Evolutionary conservation across 2,113 vertebrate genomes (phyloP).

Genomic region (Psilopogon haemacephalus): DNA sequence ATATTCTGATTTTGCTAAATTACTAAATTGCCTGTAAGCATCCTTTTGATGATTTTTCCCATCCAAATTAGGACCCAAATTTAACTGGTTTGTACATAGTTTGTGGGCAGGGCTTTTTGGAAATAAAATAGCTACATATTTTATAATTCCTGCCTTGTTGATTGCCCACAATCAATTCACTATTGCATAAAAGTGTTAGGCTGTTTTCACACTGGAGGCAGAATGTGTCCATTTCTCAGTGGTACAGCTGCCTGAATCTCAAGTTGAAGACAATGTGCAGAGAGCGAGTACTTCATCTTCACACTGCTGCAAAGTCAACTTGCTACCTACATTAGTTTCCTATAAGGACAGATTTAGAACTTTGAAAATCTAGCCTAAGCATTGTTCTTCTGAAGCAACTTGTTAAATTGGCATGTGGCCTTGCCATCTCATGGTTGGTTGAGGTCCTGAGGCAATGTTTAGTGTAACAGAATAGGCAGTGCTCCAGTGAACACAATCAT

Average conservation of each 20-base stretch:
- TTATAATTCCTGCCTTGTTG: too few relatives aligned
- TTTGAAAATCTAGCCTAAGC: background rate
- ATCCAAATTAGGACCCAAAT: too few relatives aligned
- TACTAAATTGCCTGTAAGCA: too few relatives aligned
- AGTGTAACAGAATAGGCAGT: conserved; percentile 25
- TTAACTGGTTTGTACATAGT: too few relatives aligned
- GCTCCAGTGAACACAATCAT: conserved; percentile 6
- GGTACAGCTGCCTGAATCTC: background rate
- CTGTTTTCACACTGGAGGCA: background rate
- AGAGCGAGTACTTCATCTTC: background rate
- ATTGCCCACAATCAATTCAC: too few relatives aligned
- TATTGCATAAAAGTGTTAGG: background rate
- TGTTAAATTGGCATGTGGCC: background rate
- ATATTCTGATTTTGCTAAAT: too few relatives aligned
- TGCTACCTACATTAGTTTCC: background rate
- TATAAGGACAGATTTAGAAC: background rate
- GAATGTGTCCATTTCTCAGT: background rate
- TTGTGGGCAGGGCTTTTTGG: too few relatives aligned
- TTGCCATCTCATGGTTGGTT: background rate
- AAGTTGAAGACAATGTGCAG: background rate
- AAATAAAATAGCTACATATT: too few relatives aligned
- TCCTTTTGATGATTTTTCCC: too few relatives aligned
- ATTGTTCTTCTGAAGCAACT: background rate
- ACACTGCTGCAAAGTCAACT: background rate
- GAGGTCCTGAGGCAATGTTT: conserved; percentile 34